Evolutionary conservation across 2,888 invertebrate species (phyloP).

Genomic region (Cerceris rybyensis): DNA sequence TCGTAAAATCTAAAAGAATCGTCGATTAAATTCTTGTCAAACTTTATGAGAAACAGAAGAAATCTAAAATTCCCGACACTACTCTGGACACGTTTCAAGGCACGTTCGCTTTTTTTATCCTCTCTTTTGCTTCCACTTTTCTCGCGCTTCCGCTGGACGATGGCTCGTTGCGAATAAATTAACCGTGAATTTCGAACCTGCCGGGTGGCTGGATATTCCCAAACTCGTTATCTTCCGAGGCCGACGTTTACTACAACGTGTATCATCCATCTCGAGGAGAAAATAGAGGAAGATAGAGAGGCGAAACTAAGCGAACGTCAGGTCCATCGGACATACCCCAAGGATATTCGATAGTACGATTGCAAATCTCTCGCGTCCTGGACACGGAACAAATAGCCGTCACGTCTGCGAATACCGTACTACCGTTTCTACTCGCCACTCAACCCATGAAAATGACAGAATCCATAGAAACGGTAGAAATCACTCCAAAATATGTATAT

Average conservation of each 20-base stretch:
- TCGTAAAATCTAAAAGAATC: no score
- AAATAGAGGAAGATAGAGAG: constrained; percentile 23
- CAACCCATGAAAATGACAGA: no score
- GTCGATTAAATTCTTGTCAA: no score
- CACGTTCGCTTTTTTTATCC: no score
- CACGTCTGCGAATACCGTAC: constrained; percentile 9
- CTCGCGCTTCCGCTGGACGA: no score
- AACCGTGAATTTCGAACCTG: background rate
- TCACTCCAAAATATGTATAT: constrained; percentile 1
- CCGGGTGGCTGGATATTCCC: constrained; percentile 19
- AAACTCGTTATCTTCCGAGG: constrained; percentile 14
- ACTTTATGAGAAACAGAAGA: no score
- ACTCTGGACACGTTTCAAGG: no score
- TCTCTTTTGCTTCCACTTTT: no score
- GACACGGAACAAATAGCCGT: constrained; percentile 45
- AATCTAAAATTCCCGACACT: no score
- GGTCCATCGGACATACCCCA: constrained; percentile 53
- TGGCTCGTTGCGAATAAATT: background rate
- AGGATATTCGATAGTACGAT: constrained; percentile 63
- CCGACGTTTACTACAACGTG: constrained; percentile 13
- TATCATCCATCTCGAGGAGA: constrained; percentile 38
- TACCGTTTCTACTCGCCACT: no score
- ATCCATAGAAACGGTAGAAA: background rate
- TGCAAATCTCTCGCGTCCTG: constrained; percentile 13
- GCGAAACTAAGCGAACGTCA: constrained; percentile 59